Percentiles rank a stretch among this genome's conserved stretches.
Evolutionary conservation across 2,888 invertebrate species (phyloP).

Genomic region (Eilema depressum): DNA sequence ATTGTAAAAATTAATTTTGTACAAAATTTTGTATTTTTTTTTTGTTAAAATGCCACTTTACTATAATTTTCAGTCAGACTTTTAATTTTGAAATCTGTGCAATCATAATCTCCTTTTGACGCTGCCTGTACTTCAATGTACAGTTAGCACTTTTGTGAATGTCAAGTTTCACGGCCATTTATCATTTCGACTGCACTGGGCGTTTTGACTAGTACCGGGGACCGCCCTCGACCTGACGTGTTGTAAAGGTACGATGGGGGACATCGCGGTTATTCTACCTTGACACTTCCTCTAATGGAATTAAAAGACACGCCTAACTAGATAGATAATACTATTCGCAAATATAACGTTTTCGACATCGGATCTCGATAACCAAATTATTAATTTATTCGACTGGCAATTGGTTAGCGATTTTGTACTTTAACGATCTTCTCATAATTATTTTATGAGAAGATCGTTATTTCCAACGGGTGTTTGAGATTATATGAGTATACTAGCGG

Average conservation of each 20-base stretch:
- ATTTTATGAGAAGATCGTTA: too few relatives aligned
- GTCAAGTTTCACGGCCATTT: slow-evolving; percentile 5
- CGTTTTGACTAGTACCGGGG: background rate
- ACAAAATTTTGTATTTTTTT: too few relatives aligned
- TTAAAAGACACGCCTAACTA: slow-evolving; percentile 41
- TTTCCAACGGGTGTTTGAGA: too few relatives aligned
- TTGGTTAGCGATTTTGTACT: too few relatives aligned
- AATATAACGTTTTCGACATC: slow-evolving; percentile 13
- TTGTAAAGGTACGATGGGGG: slow-evolving; percentile 24
- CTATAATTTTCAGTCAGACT: background rate
- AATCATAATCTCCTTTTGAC: background rate
- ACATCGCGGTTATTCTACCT: slow-evolving; percentile 29
- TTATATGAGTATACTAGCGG: too few relatives aligned
- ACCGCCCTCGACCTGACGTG: slow-evolving; percentile 14
- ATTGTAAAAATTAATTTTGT: too few relatives aligned
- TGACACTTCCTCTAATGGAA: slow-evolving; percentile 37
- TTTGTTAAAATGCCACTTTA: too few relatives aligned
- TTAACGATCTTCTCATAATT: too few relatives aligned
- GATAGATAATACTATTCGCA: slow-evolving; percentile 26
- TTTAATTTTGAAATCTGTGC: background rate
- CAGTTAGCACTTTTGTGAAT: background rate
- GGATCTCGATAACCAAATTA: background rate
- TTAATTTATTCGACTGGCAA: too few relatives aligned
- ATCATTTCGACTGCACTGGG: background rate
- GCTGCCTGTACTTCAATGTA: background rate